phyloP scores from a whole-genome alignment of 1,140 invertebrate species.

The Neotoxoptera formosana region DNA sequence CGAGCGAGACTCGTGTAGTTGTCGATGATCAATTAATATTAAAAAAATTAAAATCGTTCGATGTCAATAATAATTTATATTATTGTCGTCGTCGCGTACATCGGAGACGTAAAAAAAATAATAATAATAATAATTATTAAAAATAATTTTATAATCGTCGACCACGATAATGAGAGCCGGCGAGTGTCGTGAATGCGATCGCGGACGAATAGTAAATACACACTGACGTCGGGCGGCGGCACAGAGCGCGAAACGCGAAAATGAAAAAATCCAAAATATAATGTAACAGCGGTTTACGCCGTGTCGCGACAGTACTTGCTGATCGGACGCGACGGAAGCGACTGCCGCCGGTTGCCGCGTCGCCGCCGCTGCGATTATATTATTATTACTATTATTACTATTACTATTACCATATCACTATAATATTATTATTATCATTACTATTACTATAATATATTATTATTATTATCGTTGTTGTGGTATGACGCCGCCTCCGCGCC shows the following conservation, averaged over 20 bases:
- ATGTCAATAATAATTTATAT: background rate
- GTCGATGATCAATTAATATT: background rate
- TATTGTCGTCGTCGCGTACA: background rate
- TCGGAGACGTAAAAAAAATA: background rate
- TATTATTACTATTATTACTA: background rate
- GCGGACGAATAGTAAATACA: background rate
- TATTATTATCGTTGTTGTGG: conserved; percentile 6
- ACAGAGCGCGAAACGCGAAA: background rate
- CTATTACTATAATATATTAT: conserved; percentile 7
- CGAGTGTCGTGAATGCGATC: background rate
- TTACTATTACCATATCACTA: background rate
- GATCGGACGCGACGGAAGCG: conserved; percentile 26
- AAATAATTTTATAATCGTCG: background rate
- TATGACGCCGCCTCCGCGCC: background rate
- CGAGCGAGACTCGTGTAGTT: background rate
- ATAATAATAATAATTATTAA: background rate
- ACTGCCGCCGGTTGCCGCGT: conserved; percentile 1
- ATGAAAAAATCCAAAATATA: background rate
- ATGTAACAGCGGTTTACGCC: background rate
- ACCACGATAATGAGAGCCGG: background rate
- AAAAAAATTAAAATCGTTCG: background rate
- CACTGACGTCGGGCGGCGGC: background rate
- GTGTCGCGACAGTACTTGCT: background rate
- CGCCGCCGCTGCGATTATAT: background rate
- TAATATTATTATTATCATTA: background rate